Evolutionary conservation across 1,140 invertebrate species (phyloP).

Genomic region (Amphibalanus amphitrite): DNA sequence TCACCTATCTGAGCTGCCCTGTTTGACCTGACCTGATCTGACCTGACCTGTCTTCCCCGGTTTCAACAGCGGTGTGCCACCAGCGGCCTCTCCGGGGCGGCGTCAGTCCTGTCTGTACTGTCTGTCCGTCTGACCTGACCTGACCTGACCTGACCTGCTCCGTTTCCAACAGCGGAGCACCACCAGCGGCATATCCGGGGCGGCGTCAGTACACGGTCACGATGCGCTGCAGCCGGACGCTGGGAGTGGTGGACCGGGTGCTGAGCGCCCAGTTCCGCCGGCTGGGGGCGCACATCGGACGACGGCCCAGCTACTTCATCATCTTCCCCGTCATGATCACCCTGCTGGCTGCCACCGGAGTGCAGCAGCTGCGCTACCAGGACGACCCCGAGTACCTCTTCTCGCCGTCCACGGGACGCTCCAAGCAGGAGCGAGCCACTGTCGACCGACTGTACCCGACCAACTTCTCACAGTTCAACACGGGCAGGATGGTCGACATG

Average conservation of each 20-base stretch:
- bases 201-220: no score
- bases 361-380: slow-evolving; percentile 62
- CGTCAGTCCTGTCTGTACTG: no score
- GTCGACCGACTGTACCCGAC: slow-evolving; percentile 69
- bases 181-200: no score
- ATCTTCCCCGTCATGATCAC: slow-evolving; percentile 65
- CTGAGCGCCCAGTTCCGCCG: slow-evolving; percentile 44
- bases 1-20: no score
- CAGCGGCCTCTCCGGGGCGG: no score
- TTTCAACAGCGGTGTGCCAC: no score
- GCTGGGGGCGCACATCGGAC: slow-evolving; percentile 56
- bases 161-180: no score
- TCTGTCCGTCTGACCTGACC: no score
- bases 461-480: slow-evolving; percentile 70
- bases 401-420: slow-evolving; percentile 65
- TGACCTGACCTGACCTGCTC: no score
- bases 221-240: no score
- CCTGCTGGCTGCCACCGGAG: slow-evolving; percentile 59
- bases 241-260: not conserved
- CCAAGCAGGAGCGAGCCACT: slow-evolving; percentile 48
- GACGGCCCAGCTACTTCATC: slow-evolving; percentile 69
- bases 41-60: no score
- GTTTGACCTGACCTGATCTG: no score
- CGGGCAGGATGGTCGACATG: slow-evolving; percentile 64
- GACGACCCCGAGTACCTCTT: slow-evolving; percentile 86